phyloP scores from a whole-genome alignment of 2,888 invertebrate genomes.

The Drosophila atripex region DNA sequence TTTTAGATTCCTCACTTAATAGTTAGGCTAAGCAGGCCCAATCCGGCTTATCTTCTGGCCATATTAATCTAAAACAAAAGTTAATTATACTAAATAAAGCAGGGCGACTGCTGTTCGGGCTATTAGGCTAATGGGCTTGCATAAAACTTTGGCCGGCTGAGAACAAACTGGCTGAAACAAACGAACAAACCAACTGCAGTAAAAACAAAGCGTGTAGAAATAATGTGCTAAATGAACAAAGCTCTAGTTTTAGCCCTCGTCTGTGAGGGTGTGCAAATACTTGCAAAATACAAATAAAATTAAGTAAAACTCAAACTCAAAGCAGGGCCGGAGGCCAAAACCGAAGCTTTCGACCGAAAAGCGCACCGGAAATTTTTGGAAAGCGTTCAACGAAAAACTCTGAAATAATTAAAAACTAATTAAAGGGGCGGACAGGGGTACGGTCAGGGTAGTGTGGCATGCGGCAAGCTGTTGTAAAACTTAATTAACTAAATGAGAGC shows the following conservation, averaged over 20 bases:
- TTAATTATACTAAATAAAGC: slow-evolving; percentile 57
- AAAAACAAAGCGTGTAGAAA: slow-evolving; percentile 67
- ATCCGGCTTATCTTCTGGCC: slow-evolving; percentile 1
- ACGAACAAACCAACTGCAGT: slow-evolving; percentile 49
- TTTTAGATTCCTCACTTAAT: background rate
- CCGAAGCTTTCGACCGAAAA: slow-evolving; percentile 32
- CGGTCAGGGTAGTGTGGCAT: slow-evolving; percentile 8
- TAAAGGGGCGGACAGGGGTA: slow-evolving; percentile 45
- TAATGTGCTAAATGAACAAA: slow-evolving; percentile 66
- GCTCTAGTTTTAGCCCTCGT: slow-evolving; percentile 10
- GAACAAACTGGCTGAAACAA: slow-evolving; percentile 24
- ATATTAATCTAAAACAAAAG: slow-evolving; percentile 43
- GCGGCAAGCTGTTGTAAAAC: slow-evolving; percentile 66
- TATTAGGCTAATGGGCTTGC: slow-evolving; percentile 61
- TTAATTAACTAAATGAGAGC: slow-evolving; percentile 71
- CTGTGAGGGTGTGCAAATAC: slow-evolving; percentile 43
- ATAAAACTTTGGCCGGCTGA: slow-evolving; percentile 55
- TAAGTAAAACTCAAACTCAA: slow-evolving; percentile 63
- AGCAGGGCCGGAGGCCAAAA: slow-evolving; percentile 37
- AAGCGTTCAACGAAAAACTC: slow-evolving; percentile 47
- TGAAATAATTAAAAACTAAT: slow-evolving; percentile 75
- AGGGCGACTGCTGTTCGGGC: slow-evolving; percentile 41
- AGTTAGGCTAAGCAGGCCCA: background rate
- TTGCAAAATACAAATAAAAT: slow-evolving; percentile 73
- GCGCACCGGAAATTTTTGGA: slow-evolving; percentile 36